Conservation (phyloP, 2,797 vertebrate species). For the Leptatherina wallacei region DNA sequence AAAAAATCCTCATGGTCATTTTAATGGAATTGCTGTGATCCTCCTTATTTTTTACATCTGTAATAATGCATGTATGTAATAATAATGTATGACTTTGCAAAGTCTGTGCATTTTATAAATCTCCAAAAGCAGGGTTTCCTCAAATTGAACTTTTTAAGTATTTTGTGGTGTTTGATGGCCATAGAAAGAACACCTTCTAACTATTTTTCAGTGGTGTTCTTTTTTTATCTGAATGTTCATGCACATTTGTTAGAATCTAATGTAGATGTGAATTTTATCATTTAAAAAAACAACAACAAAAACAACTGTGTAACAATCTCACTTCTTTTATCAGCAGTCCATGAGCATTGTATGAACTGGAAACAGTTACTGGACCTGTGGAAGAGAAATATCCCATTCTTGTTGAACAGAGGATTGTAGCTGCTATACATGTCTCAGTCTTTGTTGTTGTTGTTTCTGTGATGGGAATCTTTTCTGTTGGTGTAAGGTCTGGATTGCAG, state of each 20-base stretch:
- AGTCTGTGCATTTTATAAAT: not conserved
- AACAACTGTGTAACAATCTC: not conserved
- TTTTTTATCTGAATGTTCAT: not conserved
- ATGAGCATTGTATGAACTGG: too few relatives aligned
- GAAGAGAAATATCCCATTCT: not conserved
- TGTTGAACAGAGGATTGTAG: not conserved
- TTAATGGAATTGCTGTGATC: not conserved
- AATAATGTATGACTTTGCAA: not conserved
- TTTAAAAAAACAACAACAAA: too few relatives aligned
- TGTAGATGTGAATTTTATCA: not conserved
- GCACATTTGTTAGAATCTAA: not conserved
- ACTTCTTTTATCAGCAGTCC: too few relatives aligned
- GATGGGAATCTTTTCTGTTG: not conserved
- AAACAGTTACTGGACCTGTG: not conserved
- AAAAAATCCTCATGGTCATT: slow-evolving; percentile 4
- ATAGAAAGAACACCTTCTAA: not conserved
- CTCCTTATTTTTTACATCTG: not conserved
- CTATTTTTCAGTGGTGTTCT: not conserved
- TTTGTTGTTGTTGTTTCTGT: not conserved
- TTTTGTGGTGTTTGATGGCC: not conserved
- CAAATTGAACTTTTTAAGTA: not conserved
- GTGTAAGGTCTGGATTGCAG: not conserved
- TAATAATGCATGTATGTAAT: not conserved
- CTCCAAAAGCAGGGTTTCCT: not conserved
- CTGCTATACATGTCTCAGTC: not conserved